These are phyloP conservation scores for Eptatretus burgeri DNA, from an alignment of 2,113 vertebrate genomes.

Conservation along the genomic window DNA sequence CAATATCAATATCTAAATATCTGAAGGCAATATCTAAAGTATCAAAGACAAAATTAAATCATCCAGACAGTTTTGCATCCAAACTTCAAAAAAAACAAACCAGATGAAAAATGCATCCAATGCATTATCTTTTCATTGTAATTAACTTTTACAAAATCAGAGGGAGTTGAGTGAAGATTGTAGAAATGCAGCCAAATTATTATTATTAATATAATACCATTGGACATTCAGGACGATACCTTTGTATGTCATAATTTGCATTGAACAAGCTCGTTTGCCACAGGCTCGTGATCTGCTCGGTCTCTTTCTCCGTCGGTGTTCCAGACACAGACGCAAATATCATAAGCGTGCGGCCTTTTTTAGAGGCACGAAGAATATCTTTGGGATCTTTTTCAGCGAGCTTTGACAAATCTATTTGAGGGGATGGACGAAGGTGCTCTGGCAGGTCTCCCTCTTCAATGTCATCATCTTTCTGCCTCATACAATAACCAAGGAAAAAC, in stretches of 20 bases:
- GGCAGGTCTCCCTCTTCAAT: slow-evolving; percentile 87
- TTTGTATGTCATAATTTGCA: slow-evolving; percentile 71
- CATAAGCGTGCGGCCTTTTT: slow-evolving; percentile 83
- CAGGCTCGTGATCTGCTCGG: slow-evolving; percentile 54
- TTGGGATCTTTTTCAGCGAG: slow-evolving; percentile 59
- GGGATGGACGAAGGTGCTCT: slow-evolving; percentile 48
- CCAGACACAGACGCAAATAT: slow-evolving; percentile 67
- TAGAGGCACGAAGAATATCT: slow-evolving; percentile 56
- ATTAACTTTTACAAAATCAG: too few species aligned
- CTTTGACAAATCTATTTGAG: slow-evolving; percentile 59
- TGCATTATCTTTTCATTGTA: too few species aligned
- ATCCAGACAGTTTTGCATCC: too few species aligned
- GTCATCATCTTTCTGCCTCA: slow-evolving; percentile 50
- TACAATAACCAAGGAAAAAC: too few species aligned
- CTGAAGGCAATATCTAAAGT: too few species aligned
- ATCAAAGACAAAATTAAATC: too few species aligned
- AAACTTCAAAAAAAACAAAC: too few species aligned
- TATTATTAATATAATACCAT: too few species aligned
- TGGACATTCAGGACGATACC: slow-evolving; percentile 17
- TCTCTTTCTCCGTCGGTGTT: slow-evolving; percentile 64
- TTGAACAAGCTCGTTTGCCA: slow-evolving; percentile 97
- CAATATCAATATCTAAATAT: too few species aligned
- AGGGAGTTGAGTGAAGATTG: too few species aligned
- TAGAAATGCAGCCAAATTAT: too few species aligned
- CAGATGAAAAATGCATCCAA: too few species aligned